A percentile compares a stretch with the other conserved stretches of the same genome.
These are phyloP conservation scores for Pantherophis guttatus DNA, from an alignment of 2,113 vertebrate species.

Conservation along the genomic window DNA sequence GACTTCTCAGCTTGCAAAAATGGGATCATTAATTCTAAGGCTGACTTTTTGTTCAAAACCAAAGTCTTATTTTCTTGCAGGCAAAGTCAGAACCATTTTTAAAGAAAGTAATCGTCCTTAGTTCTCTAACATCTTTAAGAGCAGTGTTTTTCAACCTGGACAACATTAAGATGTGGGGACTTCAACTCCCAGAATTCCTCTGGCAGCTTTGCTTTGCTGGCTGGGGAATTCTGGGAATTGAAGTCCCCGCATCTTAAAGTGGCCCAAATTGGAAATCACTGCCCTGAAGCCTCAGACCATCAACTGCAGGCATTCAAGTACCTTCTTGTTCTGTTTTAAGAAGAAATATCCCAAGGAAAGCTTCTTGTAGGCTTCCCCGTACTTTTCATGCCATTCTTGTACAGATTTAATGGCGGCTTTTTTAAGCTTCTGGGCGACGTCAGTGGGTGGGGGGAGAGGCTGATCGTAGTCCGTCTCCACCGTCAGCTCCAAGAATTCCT, in stretches of 20 bases:
- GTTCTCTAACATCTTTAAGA: not conserved
- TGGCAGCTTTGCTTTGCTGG: not conserved
- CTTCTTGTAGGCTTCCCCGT: conserved; percentile 87
- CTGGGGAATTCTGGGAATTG: not conserved
- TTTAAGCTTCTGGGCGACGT: conserved; percentile 82
- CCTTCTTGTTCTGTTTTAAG: conserved; percentile 88
- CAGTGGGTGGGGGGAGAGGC: conserved; percentile 87
- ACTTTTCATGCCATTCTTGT: conserved; percentile 80
- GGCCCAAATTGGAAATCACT: not conserved
- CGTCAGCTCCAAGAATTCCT: conserved; percentile 89
- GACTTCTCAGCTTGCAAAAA: not conserved
- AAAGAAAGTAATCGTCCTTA: not conserved
- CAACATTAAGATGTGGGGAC: not conserved
- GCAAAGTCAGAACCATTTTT: not conserved
- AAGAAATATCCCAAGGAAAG: conserved; percentile 88
- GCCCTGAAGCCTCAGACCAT: accelerated
- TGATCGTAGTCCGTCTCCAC: conserved; percentile 82
- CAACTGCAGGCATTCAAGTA: conserved; percentile 30
- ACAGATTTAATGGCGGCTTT: conserved; percentile 77
- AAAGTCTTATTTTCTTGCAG: not conserved
- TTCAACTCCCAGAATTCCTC: not conserved
- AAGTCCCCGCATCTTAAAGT: not conserved
- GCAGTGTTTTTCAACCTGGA: not conserved
- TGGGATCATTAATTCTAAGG: not conserved
- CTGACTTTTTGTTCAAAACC: not conserved